phyloP scores from a whole-genome alignment of 2,797 vertebrate species.

The Ateles fusciceps region DNA sequence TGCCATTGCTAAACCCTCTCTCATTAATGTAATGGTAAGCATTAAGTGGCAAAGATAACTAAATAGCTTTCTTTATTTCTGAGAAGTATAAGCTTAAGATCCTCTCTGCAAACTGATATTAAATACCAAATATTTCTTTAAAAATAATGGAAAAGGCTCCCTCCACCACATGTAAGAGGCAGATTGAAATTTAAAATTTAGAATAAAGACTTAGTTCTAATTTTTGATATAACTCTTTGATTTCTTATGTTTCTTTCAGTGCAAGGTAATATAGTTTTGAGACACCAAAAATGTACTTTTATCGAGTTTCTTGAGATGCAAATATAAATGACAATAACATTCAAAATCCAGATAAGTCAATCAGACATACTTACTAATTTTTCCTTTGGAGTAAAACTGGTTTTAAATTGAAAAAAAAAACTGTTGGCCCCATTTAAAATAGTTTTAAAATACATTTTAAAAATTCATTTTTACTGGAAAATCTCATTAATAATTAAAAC shows the following conservation, averaged over 20 bases:
- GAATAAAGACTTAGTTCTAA: not conserved
- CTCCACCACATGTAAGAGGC: not conserved
- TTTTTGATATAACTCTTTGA: not conserved
- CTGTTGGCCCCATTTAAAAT: not conserved
- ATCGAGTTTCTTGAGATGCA: not conserved
- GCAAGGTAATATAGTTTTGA: not conserved
- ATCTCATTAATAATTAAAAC: not conserved
- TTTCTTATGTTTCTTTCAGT: not conserved
- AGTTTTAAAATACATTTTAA: not conserved
- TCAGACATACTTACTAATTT: conserved; percentile 16
- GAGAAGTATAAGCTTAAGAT: not conserved
- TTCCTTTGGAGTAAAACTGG: not conserved
- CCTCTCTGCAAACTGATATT: not conserved
- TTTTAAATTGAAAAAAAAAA: not conserved
- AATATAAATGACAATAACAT: conserved; percentile 15
- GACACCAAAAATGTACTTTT: not conserved
- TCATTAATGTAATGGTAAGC: not conserved
- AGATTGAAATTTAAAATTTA: not conserved
- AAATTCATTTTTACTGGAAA: not conserved
- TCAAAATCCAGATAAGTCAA: not conserved
- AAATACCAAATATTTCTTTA: not conserved
- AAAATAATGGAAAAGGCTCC: not conserved
- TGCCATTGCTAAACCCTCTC: conserved; percentile 49
- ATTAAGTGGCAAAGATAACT: not conserved
- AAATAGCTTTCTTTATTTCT: not conserved